phyloP scores from a whole-genome alignment of 2,797 vertebrate species.

The Phoebastria nigripes region DNA sequence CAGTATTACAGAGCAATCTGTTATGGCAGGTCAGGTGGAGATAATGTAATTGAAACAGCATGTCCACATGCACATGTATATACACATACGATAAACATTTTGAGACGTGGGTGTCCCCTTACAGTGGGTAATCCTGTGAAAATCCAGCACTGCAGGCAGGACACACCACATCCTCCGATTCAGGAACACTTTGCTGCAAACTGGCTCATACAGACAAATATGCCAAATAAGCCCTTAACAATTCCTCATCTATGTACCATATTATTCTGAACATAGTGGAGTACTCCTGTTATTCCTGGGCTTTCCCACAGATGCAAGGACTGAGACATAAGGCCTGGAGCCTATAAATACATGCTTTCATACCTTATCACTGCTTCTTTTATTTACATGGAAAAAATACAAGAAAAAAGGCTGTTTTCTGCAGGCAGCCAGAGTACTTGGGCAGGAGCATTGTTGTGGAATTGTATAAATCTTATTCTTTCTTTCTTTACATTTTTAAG shows the following conservation, averaged over 20 bases:
- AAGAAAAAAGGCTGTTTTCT: neutral
- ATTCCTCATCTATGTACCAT: neutral
- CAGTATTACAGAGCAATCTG: neutral
- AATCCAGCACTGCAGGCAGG: neutral
- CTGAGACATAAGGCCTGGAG: neutral
- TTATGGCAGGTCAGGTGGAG: neutral
- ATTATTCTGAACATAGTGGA: neutral
- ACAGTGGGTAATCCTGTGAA: neutral
- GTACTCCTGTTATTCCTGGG: neutral
- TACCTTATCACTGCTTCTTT: constrained; percentile 5
- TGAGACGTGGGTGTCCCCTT: neutral
- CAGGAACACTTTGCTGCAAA: neutral
- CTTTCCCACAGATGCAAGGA: neutral
- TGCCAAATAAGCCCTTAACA: neutral
- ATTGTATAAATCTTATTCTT: neutral
- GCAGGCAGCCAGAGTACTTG: neutral
- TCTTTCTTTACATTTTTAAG: neutral
- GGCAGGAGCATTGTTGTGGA: neutral
- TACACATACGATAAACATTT: neutral
- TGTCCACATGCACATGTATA: neutral
- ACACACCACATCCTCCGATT: neutral
- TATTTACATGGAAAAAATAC: neutral
- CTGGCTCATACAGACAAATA: neutral
- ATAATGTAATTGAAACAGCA: neutral
- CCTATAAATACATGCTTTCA: neutral